Evolutionary conservation across 2,797 vertebrate species (phyloP).

Genomic region (Enteromius paludinosus): DNA sequence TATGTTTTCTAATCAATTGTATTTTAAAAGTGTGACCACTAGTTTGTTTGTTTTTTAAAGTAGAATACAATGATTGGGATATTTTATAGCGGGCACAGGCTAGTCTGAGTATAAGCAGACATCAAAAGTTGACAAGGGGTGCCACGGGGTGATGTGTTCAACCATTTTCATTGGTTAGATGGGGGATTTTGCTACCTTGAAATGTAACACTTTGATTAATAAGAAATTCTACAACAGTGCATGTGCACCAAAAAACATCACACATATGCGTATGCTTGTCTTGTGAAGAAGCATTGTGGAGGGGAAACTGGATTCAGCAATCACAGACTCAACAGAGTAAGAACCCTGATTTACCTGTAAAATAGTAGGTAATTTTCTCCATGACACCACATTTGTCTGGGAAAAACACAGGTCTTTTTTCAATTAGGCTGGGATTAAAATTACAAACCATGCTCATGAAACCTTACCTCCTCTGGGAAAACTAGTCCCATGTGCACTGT

Average conservation of each 20-base stretch:
- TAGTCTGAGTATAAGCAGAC: too few species aligned
- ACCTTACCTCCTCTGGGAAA: not conserved
- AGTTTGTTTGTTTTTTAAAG: too few species aligned
- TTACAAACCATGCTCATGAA: not conserved
- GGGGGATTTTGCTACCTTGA: too few species aligned
- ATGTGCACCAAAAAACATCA: not conserved
- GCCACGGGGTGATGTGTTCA: too few species aligned
- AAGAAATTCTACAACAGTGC: not conserved
- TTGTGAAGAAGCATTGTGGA: not conserved
- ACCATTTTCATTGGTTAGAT: too few species aligned
- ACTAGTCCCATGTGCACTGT: not conserved
- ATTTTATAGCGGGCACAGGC: too few species aligned
- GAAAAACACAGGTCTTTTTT: not conserved
- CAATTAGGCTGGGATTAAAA: not conserved
- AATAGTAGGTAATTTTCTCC: constrained; percentile 10
- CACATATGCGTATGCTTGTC: not conserved
- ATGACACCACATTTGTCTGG: not conserved
- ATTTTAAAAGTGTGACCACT: too few species aligned
- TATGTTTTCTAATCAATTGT: too few species aligned
- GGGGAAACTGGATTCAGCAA: not conserved
- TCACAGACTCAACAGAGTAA: not conserved
- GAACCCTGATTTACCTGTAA: not conserved
- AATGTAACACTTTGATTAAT: too few species aligned
- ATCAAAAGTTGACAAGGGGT: too few species aligned
- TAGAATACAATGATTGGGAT: too few species aligned